phyloP scores from a whole-genome alignment of 2,113 vertebrate genomes.

The Megaceryle torquata region DNA sequence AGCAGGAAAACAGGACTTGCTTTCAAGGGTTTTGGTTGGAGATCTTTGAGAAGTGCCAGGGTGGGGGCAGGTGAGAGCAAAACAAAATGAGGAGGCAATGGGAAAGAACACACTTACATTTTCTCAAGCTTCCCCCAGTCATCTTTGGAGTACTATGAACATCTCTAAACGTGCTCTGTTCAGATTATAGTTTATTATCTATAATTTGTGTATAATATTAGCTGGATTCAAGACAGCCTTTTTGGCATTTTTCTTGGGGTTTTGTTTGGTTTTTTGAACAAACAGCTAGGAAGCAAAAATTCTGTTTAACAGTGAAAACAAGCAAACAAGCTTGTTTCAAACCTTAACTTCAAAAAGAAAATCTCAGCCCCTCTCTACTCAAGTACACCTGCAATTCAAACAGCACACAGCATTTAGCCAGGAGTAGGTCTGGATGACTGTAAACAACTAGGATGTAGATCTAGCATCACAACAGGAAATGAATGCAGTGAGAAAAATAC shows the following conservation, averaged over 20 bases:
- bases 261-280: neutral
- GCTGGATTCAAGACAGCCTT: neutral
- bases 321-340: neutral
- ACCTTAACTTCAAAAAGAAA: neutral
- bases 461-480: neutral
- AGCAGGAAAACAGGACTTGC: neutral
- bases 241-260: neutral
- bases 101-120: neutral
- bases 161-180: neutral
- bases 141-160: neutral
- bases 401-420: neutral
- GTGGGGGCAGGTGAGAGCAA: rapidly evolving
- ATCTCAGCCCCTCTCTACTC: neutral
- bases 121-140: neutral
- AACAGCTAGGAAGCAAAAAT: neutral
- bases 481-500: neutral
- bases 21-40: neutral
- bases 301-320: neutral
- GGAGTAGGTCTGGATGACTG: neutral
- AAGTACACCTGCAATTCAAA: neutral
- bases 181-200: neutral
- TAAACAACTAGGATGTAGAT: neutral
- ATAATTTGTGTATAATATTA: neutral
- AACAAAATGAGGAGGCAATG: neutral
- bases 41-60: neutral